Percentiles rank a stretch among this genome's conserved stretches.
Conservation (phyloP, 2,888 invertebrate genomes). For the Koerneria pararmatus region DNA sequence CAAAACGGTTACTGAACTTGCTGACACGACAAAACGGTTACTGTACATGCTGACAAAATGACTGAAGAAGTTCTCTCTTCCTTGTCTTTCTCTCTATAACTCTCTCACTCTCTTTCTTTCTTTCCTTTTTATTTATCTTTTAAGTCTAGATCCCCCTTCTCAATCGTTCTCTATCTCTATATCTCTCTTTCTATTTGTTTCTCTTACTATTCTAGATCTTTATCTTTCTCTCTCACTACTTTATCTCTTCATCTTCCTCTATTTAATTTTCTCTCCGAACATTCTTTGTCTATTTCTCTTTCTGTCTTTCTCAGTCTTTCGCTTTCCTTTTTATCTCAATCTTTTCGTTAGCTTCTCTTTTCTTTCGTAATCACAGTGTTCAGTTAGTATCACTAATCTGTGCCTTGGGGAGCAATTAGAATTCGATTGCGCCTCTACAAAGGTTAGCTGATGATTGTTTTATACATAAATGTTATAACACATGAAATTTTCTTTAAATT, state of each 20-base stretch:
- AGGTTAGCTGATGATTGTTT: slow-evolving; percentile 25
- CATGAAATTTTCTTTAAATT: too few species aligned
- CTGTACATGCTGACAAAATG: slow-evolving; percentile 12
- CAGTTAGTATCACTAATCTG: slow-evolving; percentile 52
- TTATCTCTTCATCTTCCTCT: too few species aligned
- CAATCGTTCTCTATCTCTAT: slow-evolving; percentile 5
- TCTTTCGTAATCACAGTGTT: slow-evolving; percentile 23
- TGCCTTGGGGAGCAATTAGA: slow-evolving; percentile 54
- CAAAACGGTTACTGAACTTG: slow-evolving; percentile 46
- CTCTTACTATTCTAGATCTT: too few species aligned
- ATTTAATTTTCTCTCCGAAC: too few species aligned
- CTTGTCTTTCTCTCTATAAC: background rate
- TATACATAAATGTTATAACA: background rate
- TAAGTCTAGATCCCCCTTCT: background rate
- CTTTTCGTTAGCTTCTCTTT: too few species aligned
- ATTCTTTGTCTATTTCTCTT: too few species aligned
- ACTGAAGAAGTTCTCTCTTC: background rate
- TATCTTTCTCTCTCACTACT: too few species aligned
- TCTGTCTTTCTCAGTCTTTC: too few species aligned
- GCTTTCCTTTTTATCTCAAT: too few species aligned
- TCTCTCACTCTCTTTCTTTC: background rate
- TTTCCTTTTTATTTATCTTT: too few species aligned
- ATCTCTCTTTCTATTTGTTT: slow-evolving; percentile 17
- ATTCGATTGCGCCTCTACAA: slow-evolving; percentile 53
- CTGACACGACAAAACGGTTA: slow-evolving; percentile 52